phyloP scores from a whole-genome alignment of 2,797 vertebrate species.

The Columba guinea region DNA sequence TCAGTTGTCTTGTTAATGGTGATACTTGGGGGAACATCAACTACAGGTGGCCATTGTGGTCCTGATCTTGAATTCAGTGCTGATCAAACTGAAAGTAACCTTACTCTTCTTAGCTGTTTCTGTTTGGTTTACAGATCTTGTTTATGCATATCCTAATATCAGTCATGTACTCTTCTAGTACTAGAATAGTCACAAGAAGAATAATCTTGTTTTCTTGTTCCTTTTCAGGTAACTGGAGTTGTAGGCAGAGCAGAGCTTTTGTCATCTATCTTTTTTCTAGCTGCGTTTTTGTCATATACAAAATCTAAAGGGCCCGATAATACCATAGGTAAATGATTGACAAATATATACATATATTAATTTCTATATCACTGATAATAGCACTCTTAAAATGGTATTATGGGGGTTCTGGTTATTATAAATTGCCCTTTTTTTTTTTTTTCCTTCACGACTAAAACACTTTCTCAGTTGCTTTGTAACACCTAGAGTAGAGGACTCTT shows the following conservation, averaged over 20 bases:
- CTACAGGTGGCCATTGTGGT: background rate
- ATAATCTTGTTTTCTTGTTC: background rate
- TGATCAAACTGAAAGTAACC: background rate
- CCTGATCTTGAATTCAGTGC: background rate
- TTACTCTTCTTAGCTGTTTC: background rate
- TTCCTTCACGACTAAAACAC: background rate
- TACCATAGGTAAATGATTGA: constrained; percentile 87
- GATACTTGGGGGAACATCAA: too few species aligned
- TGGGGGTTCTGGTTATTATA: background rate
- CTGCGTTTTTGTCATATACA: constrained; percentile 95
- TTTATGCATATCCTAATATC: background rate
- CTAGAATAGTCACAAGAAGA: background rate
- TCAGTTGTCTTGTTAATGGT: background rate
- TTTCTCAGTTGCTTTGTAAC: background rate
- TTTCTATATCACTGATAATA: background rate
- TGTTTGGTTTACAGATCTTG: background rate
- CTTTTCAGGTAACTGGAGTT: constrained; percentile 92
- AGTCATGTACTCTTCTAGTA: background rate
- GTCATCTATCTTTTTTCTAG: constrained; percentile 96
- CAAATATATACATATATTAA: background rate
- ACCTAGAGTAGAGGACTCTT: background rate
- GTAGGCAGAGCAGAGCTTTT: constrained; percentile 97
- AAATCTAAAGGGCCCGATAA: constrained; percentile 91
- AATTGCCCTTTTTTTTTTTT: background rate
- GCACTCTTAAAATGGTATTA: background rate